These are phyloP conservation scores for Drosophila teissieri DNA, from an alignment of 1,140 invertebrate genomes.

Conservation along the genomic window DNA sequence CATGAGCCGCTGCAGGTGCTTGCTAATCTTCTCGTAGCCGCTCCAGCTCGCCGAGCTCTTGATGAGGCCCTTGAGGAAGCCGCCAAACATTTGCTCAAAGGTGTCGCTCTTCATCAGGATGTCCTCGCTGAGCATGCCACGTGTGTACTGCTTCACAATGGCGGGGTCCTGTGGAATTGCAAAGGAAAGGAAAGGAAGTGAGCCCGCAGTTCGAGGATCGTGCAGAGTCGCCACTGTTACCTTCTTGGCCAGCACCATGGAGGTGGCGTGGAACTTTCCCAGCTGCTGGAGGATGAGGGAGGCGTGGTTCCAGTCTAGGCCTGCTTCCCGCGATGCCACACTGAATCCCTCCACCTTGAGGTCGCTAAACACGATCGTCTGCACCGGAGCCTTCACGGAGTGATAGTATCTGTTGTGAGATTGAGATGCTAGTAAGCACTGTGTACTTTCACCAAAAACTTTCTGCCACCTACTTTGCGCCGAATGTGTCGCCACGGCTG, in stretches of 20 bases:
- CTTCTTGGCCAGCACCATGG: conserved; percentile 76
- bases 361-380: conserved; percentile 79
- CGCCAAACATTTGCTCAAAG: conserved; percentile 67
- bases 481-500: conserved; percentile 56
- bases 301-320: conserved; percentile 72
- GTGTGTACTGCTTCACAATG: conserved; percentile 56
- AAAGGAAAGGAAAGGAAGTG: not conserved
- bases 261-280: conserved; percentile 78
- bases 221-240: conserved; percentile 11
- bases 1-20: conserved; percentile 81
- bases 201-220: not conserved
- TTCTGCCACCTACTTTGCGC: conserved; percentile 59
- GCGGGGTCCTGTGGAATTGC: conserved; percentile 53
- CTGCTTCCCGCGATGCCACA: conserved; percentile 65
- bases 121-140: conserved; percentile 71
- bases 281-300: conserved; percentile 67
- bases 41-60: conserved; percentile 51
- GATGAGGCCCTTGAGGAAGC: conserved; percentile 68
- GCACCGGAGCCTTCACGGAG: conserved; percentile 67
- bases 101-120: conserved; percentile 59
- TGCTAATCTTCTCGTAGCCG: conserved; percentile 67
- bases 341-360: conserved; percentile 68
- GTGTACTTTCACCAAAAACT: not conserved
- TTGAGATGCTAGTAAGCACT: not conserved
- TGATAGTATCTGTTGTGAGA: conserved; percentile 84